Evolutionary conservation across 92 coral and sea anemone genomes (phyloP), one percentile per base, ranked within the genome.

Genomic region (Blastomussa wellsi): DNA sequence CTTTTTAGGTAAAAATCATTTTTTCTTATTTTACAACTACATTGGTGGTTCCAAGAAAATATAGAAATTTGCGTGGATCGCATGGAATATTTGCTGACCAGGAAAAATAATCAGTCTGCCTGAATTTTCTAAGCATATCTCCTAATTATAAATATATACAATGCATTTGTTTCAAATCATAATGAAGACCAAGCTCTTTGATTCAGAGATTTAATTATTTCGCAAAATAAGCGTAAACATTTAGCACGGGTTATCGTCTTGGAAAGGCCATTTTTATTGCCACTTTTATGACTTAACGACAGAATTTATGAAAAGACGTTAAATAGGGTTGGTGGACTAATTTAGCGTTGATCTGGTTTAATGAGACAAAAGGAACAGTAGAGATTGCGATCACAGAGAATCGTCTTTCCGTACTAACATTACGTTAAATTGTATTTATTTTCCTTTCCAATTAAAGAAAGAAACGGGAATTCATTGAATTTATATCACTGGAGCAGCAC

Each of bases 351-450:
- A 82, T 72, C 78, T 53, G 28, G 29, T 70, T 53, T 26, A 17
- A 82, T 82, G 78, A 69, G 48, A 48, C 31, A 31, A 80, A 41
- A 69, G 84, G 32, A 62, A 44, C 29, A 26, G 49, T 64, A 52
- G 14, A 35, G 78, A 81, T 49, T 69, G 70, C 14, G 55, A 55
- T 70, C 60, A 68, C 36, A 8, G 14, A 19, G 78, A 35, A 65
- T 49, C 78, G 36, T 82, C 17, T 11, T 20, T 55, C 19, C 48
- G 69, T 67, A 67, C 41, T 42, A 79, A 41, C 33, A 70, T 19
- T 66, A 11, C 16, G 33, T 20, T 26, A 53, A 71, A 82, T 71
- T 52, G 78, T 35, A 71, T 82, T 71, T 52, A 70, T 82, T 39
- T 55, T 70, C 69, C 66, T 15, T 82, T 71, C 8, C 35, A 48